Evolutionary conservation across 2,888 invertebrate genomes (phyloP), one percentile per base, ranked within the genome.

Genomic region (Orchesella flavescens): DNA sequence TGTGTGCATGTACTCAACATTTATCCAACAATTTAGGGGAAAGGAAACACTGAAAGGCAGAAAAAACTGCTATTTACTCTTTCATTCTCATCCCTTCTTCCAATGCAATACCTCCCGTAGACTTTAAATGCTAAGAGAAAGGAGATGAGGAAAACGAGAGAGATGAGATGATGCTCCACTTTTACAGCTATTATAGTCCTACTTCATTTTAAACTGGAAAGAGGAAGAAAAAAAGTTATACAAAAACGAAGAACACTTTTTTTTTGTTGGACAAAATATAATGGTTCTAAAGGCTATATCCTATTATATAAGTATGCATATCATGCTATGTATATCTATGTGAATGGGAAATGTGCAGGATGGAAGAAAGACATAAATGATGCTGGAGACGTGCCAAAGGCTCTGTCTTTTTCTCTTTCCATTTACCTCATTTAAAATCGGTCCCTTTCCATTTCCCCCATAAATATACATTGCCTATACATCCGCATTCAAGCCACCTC

Each of bases 381-480:
- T 43, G 75, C 82, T 85, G 85, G 85, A 85, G 61, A 80, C 59
- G 71, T 85, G 85, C 85, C 85, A 85, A 85, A 34, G 66, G 43
- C 46, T 77, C 63, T 74, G 63, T 76, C 71, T 82, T 75, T 66
- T 69, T 49, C 43, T 43, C 69, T 72, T 79, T 55, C 79, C 63
- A 53, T 79, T 79, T 72, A 72, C 61, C 72, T 55, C 72, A 72
- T 79, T 79, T 72, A 79, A 79, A 79, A 79, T 72, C 72, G 61
- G 49, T 59, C 59, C 71, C 69, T 65, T 71, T 79, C 53, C 71
- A 44, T 72, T 57, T 72, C 72, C 34, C 10, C 46, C n/a, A 72
- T 72, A 72, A 72, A 72, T 72, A 46, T 72, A 72, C 69, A 69
- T 69, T 66, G 66, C 69, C 69, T 69, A 69, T 34, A 34, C 34